Evolutionary conservation across 2,797 vertebrate genomes (phyloP), one percentile per base, ranked within the genome.

Genomic region (Rhynchonycteris naso): DNA sequence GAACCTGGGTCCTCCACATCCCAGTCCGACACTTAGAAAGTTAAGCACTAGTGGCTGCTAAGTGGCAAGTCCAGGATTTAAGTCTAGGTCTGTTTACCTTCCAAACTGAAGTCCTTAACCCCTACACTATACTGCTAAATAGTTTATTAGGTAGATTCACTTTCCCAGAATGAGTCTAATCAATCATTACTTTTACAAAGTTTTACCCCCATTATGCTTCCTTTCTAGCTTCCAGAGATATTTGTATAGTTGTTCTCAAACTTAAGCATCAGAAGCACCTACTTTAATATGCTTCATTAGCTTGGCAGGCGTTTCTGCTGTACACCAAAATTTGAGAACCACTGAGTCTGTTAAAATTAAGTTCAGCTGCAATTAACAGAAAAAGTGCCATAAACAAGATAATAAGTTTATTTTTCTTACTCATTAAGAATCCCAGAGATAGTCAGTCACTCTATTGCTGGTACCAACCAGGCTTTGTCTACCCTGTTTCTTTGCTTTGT

Each of bases 311-410:
- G 28, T 92, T 74, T 89, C 33, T 84, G 33, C 69, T 47, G 80
- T 59, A 59, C 11, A n/a, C n/a, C 56, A 63, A 95, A 54, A 24
- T 56, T 66, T 79, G 71, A 92, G 78, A 92, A 61, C 26, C 33
- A 58, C 18, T 54, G 43, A 76, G 30, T 91, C 86, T 79, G 28
- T 91, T 68, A 86, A 33, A 89, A 78, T 89, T 81, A 79, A 75
- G 22, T 68, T 79, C 26, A 89, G 24, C 47, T 66, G 22, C n/a
- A 80, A 58, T 69, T 9, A 93, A 79, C 3, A 93, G 43, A 93
- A 52, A 59, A 14, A 47, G 50, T 65, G 26, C 81, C 65, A 33
- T 13, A 61, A 26, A 63, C 8, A 88, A 54, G 26, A 78, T 1
- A 69, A 35, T 43, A 58, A 38, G 7, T 30, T 61, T 90, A 12